A percentile compares a stretch with the other conserved stretches of the same genome.
Evolutionary conservation across 2,888 invertebrate species (phyloP).

Genomic region (Pachycephus smyrnensis): DNA sequence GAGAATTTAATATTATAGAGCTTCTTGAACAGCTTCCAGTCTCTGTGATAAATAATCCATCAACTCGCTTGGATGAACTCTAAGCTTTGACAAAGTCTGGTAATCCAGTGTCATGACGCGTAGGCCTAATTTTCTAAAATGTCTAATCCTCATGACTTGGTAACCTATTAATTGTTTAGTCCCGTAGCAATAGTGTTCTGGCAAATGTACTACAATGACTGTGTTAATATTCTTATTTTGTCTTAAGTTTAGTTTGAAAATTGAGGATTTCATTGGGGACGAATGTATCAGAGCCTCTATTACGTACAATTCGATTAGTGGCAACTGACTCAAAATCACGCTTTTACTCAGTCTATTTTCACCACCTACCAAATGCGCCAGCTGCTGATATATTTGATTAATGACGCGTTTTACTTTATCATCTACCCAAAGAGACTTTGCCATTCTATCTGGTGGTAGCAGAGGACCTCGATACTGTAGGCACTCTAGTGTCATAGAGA

Average conservation of each 20-base stretch:
- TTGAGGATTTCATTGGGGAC: constrained; percentile 59
- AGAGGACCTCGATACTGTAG: constrained; percentile 71
- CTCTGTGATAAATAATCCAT: constrained; percentile 69
- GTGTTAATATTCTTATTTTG: constrained; percentile 67
- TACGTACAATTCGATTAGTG: constrained; percentile 72
- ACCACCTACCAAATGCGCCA: constrained; percentile 68
- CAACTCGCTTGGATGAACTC: constrained; percentile 68
- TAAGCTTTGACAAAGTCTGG: constrained; percentile 68
- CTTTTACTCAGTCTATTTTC: constrained; percentile 68
- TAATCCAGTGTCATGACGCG: constrained; percentile 74
- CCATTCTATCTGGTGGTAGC: constrained; percentile 70
- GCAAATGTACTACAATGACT: constrained; percentile 74
- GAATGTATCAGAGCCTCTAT: constrained; percentile 74
- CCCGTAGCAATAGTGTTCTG: constrained; percentile 75
- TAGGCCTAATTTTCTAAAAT: constrained; percentile 74
- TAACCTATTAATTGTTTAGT: constrained; percentile 72
- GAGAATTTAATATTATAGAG: constrained; percentile 27
- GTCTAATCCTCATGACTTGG: constrained; percentile 74
- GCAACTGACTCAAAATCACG: constrained; percentile 70
- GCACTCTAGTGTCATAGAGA: constrained; percentile 75
- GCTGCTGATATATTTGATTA: constrained; percentile 66
- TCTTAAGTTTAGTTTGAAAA: constrained; percentile 68
- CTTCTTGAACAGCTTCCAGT: constrained; percentile 62
- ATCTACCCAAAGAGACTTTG: constrained; percentile 70
- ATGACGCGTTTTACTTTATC: constrained; percentile 69